Conservation (phyloP, 1,140 invertebrate genomes). For the Macrosteles quadrilineatus region DNA sequence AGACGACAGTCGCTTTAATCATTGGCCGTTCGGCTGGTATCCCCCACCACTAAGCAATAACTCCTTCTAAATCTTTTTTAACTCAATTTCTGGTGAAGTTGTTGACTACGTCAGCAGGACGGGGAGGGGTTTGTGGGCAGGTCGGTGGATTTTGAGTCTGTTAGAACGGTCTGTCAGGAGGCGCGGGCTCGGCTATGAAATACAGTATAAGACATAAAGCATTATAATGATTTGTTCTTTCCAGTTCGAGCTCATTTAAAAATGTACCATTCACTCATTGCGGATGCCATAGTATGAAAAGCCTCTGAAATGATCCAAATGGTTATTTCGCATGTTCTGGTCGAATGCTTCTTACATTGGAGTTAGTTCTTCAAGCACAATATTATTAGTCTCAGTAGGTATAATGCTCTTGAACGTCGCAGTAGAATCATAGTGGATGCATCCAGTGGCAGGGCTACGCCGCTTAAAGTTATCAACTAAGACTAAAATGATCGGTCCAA, state of each 20-base stretch:
- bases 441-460: too few species aligned
- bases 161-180: conserved; percentile 4
- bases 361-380: too few species aligned
- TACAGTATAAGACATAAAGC: conserved; percentile 7
- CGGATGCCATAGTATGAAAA: too few species aligned
- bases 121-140: conserved; percentile 24
- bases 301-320: too few species aligned
- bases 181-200: conserved; percentile 12
- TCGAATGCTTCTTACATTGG: too few species aligned
- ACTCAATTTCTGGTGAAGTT: conserved; percentile 29
- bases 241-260: conserved; percentile 18
- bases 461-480: too few species aligned
- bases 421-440: too few species aligned
- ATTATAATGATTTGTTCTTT: not conserved
- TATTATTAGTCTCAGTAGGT: too few species aligned
- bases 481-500: too few species aligned
- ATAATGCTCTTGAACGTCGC: too few species aligned
- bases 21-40: conserved; percentile 26
- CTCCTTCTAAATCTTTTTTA: conserved; percentile 23
- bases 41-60: conserved; percentile 25
- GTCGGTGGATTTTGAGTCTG: conserved; percentile 19
- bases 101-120: conserved; percentile 18
- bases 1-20: too few species aligned
- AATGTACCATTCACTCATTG: conserved; percentile 7
- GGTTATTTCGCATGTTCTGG: too few species aligned